phyloP scores from a whole-genome alignment of 2,888 invertebrate genomes.

The Pseudococcus viburni region DNA sequence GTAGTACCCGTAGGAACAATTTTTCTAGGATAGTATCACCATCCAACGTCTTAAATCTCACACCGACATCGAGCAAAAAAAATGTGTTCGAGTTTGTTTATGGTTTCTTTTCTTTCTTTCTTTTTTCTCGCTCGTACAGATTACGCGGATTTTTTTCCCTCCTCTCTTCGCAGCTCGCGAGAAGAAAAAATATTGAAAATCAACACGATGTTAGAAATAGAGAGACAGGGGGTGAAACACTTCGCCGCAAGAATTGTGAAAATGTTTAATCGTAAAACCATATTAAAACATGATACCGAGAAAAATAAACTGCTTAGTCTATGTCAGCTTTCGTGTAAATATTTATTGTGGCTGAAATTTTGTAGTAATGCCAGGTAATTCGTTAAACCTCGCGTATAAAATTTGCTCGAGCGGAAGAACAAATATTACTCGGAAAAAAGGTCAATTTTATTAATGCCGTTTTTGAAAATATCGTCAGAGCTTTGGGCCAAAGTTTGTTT shows the following conservation, averaged over 20 bases:
- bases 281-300: slow-evolving; percentile 16
- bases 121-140: not conserved
- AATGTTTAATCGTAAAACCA: slow-evolving; percentile 37
- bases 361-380: slow-evolving; percentile 18
- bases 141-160: slow-evolving; percentile 21
- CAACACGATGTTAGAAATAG: not conserved
- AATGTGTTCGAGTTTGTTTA: slow-evolving; percentile 42
- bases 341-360: slow-evolving; percentile 40
- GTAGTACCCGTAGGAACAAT: slow-evolving; percentile 56
- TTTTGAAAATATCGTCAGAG: slow-evolving; percentile 37
- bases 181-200: not conserved
- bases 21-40: slow-evolving; percentile 52
- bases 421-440: slow-evolving; percentile 20
- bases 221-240: not conserved
- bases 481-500: slow-evolving; percentile 34
- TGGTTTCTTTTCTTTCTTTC: not conserved
- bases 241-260: not conserved
- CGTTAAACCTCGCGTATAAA: slow-evolving; percentile 40
- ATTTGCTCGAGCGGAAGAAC: slow-evolving; percentile 36
- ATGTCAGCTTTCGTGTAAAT: slow-evolving; percentile 44
- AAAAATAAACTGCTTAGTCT: slow-evolving; percentile 40
- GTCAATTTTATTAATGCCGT: slow-evolving; percentile 38
- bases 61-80: slow-evolving; percentile 39
- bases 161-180: not conserved
- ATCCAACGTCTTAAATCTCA: slow-evolving; percentile 52